Evolutionary conservation across 2,113 vertebrate species (phyloP).

Genomic region (Ctenodactylus gundi): DNA sequence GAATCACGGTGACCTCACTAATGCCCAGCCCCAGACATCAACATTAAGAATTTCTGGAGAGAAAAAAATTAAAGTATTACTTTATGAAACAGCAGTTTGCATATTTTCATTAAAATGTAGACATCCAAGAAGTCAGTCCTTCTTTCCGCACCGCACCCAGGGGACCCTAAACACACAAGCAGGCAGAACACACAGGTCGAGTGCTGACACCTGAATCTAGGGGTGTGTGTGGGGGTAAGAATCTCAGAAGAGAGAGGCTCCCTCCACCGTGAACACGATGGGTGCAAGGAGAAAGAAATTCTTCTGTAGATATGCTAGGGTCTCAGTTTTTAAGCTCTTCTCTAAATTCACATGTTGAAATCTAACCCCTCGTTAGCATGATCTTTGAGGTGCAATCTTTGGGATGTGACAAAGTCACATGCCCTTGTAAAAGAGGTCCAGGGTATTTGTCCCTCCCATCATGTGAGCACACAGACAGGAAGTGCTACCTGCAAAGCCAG

Average conservation of each 20-base stretch:
- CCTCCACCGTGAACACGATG: background rate
- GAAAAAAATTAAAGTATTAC: background rate
- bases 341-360: background rate
- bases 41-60: background rate
- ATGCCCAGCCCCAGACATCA: background rate
- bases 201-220: no score
- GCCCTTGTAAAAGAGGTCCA: background rate
- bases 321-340: no score
- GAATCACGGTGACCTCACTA: background rate
- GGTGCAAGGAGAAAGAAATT: background rate
- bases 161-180: accelerated
- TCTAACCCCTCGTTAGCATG: background rate
- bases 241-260: background rate
- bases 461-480: accelerated
- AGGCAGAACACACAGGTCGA: no score
- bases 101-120: background rate
- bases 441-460: background rate
- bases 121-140: background rate
- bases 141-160: background rate
- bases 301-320: no score
- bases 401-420: no score
- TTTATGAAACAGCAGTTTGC: background rate
- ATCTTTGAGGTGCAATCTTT: background rate
- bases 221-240: no score
- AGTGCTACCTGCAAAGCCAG: background rate